Percentiles rank a stretch among this genome's conserved stretches.
Evolutionary conservation across 2,888 invertebrate species (phyloP).

Genomic region (Lithophane socia): DNA sequence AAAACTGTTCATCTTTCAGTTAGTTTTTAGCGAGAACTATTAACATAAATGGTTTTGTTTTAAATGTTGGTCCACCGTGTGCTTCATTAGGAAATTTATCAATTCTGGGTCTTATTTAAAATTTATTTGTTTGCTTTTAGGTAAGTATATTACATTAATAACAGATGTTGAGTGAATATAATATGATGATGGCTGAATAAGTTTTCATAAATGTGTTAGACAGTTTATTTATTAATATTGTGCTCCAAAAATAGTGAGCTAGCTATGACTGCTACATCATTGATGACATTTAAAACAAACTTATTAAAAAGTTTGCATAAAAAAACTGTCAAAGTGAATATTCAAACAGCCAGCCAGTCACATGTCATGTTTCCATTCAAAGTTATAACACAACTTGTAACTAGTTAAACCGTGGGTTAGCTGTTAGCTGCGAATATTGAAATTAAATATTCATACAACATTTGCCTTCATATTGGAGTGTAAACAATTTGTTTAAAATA

Average conservation of each 20-base stretch:
- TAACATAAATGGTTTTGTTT: conserved; percentile 68
- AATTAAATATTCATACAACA: conserved; percentile 43
- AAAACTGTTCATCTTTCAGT: conserved; percentile 70
- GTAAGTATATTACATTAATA: not conserved
- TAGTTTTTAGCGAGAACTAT: conserved; percentile 70
- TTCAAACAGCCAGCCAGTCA: not conserved
- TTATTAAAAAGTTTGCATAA: not conserved
- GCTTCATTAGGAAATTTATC: conserved; percentile 35
- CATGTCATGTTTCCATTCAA: conserved; percentile 3
- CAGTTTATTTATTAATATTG: not conserved
- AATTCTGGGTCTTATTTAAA: conserved; percentile 16
- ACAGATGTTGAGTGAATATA: not conserved
- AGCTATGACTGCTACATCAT: not conserved
- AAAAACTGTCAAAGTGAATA: conserved; percentile 16
- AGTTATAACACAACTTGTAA: conserved; percentile 12
- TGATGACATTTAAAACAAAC: not conserved
- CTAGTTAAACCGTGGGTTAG: conserved; percentile 9
- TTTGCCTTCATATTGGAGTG: conserved; percentile 41
- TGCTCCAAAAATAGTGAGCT: too few species aligned
- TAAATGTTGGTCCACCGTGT: conserved; percentile 48
- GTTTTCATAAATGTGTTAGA: not conserved
- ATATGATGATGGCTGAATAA: not conserved
- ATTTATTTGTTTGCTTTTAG: not conserved
- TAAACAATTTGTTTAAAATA: conserved; percentile 60
- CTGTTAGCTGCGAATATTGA: conserved; percentile 26